Evolutionary conservation across 2,797 vertebrate genomes (phyloP).

Genomic region (Phataginus tetradactyla): DNA sequence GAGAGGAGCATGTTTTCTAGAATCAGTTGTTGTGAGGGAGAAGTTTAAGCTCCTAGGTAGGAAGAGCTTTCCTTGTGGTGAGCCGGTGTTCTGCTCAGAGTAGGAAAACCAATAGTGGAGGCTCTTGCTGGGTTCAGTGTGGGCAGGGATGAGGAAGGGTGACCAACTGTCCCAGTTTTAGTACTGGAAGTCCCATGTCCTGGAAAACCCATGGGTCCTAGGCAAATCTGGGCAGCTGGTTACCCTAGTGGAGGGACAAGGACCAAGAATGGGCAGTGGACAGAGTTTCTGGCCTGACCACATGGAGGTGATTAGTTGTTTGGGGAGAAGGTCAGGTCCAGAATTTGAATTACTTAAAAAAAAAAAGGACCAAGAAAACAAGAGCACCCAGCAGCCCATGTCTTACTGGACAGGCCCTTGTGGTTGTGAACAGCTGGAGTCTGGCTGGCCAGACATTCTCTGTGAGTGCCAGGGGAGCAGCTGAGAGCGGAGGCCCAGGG

Average conservation of each 20-base stretch:
- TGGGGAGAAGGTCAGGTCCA: not conserved
- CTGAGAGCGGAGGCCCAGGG: not conserved
- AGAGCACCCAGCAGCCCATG: not conserved
- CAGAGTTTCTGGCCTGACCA: not conserved
- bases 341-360: slow-evolving; percentile 32
- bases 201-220: not conserved
- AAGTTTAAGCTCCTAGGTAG: not conserved
- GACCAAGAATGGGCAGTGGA: not conserved
- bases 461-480: not conserved
- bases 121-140: not conserved
- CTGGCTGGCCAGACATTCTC: not conserved
- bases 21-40: not conserved
- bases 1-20: not conserved
- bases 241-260: not conserved
- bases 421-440: not conserved
- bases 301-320: not conserved
- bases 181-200: not conserved
- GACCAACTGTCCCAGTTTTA: not conserved
- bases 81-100: not conserved
- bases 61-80: not conserved
- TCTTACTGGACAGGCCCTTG: not conserved
- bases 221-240: not conserved
- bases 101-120: not conserved
- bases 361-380: slow-evolving; percentile 37
- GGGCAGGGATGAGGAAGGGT: not conserved